phyloP scores from a whole-genome alignment of 1,140 invertebrate genomes.

The Conopomorpha cramerella region DNA sequence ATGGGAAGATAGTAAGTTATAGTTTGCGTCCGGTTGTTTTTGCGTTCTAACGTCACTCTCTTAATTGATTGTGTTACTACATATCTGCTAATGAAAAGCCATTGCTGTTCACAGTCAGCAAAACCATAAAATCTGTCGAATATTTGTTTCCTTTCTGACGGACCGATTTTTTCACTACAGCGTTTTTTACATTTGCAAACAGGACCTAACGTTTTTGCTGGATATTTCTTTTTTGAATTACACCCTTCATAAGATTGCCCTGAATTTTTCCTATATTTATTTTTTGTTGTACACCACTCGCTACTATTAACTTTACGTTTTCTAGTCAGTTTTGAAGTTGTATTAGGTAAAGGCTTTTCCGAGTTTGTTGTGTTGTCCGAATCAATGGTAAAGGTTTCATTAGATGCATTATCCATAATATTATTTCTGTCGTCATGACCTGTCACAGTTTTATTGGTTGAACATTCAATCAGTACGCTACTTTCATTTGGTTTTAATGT shows the following conservation, averaged over 20 bases:
- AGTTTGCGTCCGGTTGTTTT: conserved; percentile 13
- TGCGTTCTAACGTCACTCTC: conserved; percentile 9
- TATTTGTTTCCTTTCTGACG: conserved; percentile 3
- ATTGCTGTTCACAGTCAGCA: conserved; percentile 8
- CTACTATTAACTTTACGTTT: conserved; percentile 7
- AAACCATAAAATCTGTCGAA: conserved; percentile 10
- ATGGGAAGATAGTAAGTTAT: conserved; percentile 10
- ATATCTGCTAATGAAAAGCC: conserved; percentile 9
- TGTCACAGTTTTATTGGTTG: too few species aligned
- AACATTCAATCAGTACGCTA: too few species aligned
- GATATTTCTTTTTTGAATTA: conserved; percentile 6
- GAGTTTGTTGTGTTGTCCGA: too few species aligned
- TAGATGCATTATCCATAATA: too few species aligned
- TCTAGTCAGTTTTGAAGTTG: too few species aligned
- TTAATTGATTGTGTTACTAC: conserved; percentile 8
- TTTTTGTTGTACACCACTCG: conserved; percentile 8
- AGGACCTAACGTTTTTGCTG: conserved; percentile 8
- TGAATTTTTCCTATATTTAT: conserved; percentile 10
- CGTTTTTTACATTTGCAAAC: conserved; percentile 10
- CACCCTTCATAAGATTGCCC: conserved; percentile 7
- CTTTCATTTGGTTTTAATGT: too few species aligned
- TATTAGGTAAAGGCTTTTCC: too few species aligned
- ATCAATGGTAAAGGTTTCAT: too few species aligned
- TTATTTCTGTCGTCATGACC: too few species aligned
- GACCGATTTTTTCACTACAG: conserved; percentile 7